A percentile compares a stretch with the other conserved stretches of the same genome.
phyloP scores from a whole-genome alignment of 2,888 invertebrate genomes.

The Tenthredo distinguenda region DNA sequence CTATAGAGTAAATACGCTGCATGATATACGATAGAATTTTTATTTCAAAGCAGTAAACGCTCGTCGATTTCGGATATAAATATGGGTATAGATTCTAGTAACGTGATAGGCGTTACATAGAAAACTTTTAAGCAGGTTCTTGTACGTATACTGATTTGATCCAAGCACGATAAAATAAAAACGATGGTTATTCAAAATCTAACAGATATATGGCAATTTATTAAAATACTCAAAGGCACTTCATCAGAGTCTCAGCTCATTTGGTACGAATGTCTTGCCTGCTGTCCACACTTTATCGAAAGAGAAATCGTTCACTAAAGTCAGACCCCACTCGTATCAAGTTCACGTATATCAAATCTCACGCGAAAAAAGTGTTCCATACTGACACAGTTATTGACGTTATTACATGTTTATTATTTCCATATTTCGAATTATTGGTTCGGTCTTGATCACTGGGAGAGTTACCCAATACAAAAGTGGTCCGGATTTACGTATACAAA shows the following conservation, averaged over 20 bases:
- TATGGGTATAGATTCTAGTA: neutral
- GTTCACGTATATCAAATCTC: neutral
- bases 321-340: neutral
- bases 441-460: too few species aligned
- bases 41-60: neutral
- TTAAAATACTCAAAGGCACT: slow-evolving; percentile 73
- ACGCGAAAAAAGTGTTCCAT: neutral
- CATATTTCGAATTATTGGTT: too few species aligned
- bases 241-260: slow-evolving; percentile 64
- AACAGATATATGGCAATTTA: slow-evolving; percentile 55
- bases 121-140: neutral
- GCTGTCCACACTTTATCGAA: slow-evolving; percentile 1
- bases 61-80: neutral
- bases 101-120: neutral
- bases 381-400: neutral
- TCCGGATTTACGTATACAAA: too few species aligned
- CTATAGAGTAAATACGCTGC: neutral
- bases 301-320: slow-evolving; percentile 20
- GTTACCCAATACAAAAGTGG: too few species aligned
- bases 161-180: neutral
- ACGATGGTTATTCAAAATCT: neutral
- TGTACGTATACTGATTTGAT: slow-evolving; percentile 42
- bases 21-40: neutral
- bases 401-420: neutral
- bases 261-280: slow-evolving; percentile 32